Base-by-base conservation (phyloP, 2,888 invertebrate species). In the Ochropleura leucogaster region DNA sequence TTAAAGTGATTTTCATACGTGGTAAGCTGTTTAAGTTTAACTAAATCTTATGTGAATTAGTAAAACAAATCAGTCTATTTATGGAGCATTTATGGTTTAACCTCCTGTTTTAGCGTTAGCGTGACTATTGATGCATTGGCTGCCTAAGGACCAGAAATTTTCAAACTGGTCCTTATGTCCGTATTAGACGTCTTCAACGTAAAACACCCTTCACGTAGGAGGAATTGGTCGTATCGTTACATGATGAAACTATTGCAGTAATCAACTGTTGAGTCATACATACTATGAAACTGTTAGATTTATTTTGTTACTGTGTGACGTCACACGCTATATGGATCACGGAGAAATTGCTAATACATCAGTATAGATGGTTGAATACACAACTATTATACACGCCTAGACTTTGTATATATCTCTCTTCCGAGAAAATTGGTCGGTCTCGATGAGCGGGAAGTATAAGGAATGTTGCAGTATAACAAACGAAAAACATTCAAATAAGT, bases 261-360 rank as follows among this genome's bases (percentile, higher is more conserved):
- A 77, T 73, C 65, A 49, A 47, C 49, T 44, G 59, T 85, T 85
- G 82, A 77, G 62, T 71, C 82, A 82, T 59, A 64, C 80, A n/a
- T 64, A 82, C 85, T 82, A 79, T 82, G 79, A 73, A 83, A 76
- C 68, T 60, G 74, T 68, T 73, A 75, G 80, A 80, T 74, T 80
- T 85, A 87, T 85, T 83, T 85, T 70, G 74, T 76, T 78, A 57
- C 67, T 68, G n/a, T n/a, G 72, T 85, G 85, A 87, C 85, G 85
- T 85, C 85, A 85, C 77, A 47, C 60, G 55, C 49, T 73, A 75
- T 75, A 70, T 78, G 46, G 83, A 75, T 73, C 80, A 85, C 72
- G 66, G 67, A 67, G 85, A 85, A 87, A 82, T 80, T 18, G 40
- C 64, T 66, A 67, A 65, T 67, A 70, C 44, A 75, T 73, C 67